phyloP scores from a whole-genome alignment of 2,113 vertebrate genomes.

The Salvelinus namaycush region DNA sequence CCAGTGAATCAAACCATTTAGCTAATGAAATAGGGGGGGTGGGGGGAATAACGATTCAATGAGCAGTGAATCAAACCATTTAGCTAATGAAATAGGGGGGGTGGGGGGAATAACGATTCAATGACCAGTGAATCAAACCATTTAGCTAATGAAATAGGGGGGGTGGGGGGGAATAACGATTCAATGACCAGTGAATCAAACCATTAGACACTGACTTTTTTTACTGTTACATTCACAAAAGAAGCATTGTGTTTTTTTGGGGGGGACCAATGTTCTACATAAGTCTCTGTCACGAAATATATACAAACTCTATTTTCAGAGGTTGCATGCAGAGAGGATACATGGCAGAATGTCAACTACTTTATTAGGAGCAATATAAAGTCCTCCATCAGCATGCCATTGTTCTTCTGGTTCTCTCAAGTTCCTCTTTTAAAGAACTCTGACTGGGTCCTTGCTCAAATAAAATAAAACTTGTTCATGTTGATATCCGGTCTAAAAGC shows the following conservation, averaged over 20 bases:
- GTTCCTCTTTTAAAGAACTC: neutral
- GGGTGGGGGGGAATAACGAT: neutral
- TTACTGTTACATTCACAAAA: neutral
- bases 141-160: neutral
- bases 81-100: too few species aligned
- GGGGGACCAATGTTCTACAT: neutral
- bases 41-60: neutral
- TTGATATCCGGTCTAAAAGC: neutral
- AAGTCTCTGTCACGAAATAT: neutral
- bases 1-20: too few species aligned
- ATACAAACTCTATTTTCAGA: neutral
- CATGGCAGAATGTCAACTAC: slow-evolving; percentile 5
- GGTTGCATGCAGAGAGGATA: neutral
- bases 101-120: neutral
- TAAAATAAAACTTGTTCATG: neutral
- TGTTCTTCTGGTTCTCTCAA: slow-evolving; percentile 3
- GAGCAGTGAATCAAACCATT: neutral
- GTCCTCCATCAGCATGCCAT: neutral
- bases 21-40: too few species aligned
- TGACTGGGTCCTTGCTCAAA: neutral
- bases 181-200: slow-evolving; percentile 2
- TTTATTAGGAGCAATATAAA: slow-evolving; percentile 2
- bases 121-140: slow-evolving; percentile 1
- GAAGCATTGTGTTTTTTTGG: neutral
- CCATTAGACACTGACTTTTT: neutral